Percentiles rank a stretch among this genome's conserved stretches.
phyloP scores from a whole-genome alignment of 37 sponge, comb jelly and placozoan species.

The Spongilla lacustris region DNA sequence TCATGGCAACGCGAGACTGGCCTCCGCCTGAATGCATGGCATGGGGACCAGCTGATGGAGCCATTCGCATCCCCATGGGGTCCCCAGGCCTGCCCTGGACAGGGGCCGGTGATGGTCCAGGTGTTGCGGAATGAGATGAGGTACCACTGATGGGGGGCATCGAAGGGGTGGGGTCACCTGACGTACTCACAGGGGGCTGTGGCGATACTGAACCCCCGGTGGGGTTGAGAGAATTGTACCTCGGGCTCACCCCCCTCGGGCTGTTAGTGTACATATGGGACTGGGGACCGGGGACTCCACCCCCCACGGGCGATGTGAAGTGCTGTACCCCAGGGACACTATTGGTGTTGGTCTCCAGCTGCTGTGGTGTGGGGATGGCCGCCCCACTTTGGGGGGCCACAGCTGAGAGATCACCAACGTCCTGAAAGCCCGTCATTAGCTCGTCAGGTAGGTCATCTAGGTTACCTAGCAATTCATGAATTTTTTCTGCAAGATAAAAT shows the following conservation, averaged over 20 bases:
- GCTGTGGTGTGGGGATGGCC: background rate
- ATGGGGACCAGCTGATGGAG: background rate
- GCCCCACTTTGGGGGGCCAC: background rate
- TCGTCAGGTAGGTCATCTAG: constrained; percentile 24
- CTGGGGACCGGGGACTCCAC: background rate
- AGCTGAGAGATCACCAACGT: background rate
- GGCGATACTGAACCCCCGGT: constrained; percentile 3
- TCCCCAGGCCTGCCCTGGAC: background rate
- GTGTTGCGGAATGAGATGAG: constrained; percentile 15
- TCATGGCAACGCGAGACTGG: background rate
- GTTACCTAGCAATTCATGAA: constrained; percentile 5
- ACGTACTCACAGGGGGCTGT: constrained; percentile 51
- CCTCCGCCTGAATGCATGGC: background rate
- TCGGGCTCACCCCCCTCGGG: background rate
- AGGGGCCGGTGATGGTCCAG: background rate
- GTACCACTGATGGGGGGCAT: constrained; percentile 57
- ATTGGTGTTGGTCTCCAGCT: background rate
- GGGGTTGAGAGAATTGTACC: background rate
- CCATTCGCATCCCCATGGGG: background rate
- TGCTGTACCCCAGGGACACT: background rate
- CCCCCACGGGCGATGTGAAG: background rate
- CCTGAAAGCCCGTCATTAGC: background rate
- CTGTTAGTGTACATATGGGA: constrained; percentile 35
- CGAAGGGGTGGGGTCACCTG: constrained; percentile 72
- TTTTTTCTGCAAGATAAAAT: background rate